These are phyloP conservation scores for Volucella inflata DNA, from an alignment of 2,888 invertebrate genomes.

Conservation along the genomic window DNA sequence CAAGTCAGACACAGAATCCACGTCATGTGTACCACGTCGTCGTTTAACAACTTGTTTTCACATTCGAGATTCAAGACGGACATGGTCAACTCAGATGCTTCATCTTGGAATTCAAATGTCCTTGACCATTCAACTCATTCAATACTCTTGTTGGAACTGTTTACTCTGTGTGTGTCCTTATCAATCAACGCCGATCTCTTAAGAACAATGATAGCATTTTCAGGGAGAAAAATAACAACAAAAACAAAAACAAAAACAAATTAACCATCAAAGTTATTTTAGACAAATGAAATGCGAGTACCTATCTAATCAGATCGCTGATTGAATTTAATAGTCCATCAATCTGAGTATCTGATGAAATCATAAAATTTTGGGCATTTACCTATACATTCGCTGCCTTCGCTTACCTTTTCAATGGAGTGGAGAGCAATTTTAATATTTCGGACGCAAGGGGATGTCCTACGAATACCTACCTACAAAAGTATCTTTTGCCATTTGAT, in stretches of 20 bases:
- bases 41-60: conserved; percentile 23
- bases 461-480: too few relatives aligned
- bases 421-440: conserved; percentile 48
- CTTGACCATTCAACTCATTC: conserved; percentile 45
- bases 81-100: conserved; percentile 14
- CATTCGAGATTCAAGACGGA: conserved; percentile 27
- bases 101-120: conserved; percentile 26
- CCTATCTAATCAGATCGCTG: conserved; percentile 57
- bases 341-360: conserved; percentile 56
- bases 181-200: conserved; percentile 54
- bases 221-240: background rate
- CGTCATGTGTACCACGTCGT: background rate
- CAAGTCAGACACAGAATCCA: conserved; percentile 15
- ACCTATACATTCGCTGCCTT: conserved; percentile 8
- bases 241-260: too few relatives aligned
- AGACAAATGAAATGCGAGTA: conserved; percentile 34
- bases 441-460: conserved; percentile 4
- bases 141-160: too few relatives aligned
- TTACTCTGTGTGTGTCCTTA: conserved; percentile 32
- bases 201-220: conserved; percentile 6
- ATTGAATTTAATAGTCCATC: conserved; percentile 72
- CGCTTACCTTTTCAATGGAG: background rate
- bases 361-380: conserved; percentile 51
- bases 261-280: conserved; percentile 6
- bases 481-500: conserved; percentile 59